A percentile compares a stretch with the other conserved stretches of the same genome.
These are phyloP conservation scores for Stylophora pistillata DNA, from an alignment of 64 coral and sea anemone species.

Conservation along the genomic window DNA sequence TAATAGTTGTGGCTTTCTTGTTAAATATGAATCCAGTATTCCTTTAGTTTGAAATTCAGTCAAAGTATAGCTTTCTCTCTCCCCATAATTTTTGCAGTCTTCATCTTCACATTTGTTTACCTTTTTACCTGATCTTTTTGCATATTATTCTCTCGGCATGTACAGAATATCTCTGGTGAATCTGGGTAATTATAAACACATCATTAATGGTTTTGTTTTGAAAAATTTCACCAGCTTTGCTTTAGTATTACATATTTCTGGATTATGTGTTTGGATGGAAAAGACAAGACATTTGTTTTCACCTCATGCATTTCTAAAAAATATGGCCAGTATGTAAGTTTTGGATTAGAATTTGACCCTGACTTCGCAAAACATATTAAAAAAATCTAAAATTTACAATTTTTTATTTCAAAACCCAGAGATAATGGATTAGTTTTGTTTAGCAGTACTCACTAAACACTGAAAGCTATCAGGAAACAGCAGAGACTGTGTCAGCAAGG, in stretches of 20 bases:
- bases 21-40: not conserved
- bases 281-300: not conserved
- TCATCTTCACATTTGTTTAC: slow-evolving; percentile 2
- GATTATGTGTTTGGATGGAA: no score
- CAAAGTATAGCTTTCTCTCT: not conserved
- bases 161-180: not conserved
- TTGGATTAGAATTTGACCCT: not conserved
- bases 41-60: not conserved
- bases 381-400: not conserved
- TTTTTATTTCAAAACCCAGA: not conserved
- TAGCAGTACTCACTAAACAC: not conserved
- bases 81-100: not conserved
- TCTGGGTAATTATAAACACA: not conserved
- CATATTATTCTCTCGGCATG: not conserved
- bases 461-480: not conserved
- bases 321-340: not conserved
- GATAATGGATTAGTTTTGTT: not conserved
- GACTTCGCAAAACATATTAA: not conserved
- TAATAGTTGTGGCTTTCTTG: not conserved
- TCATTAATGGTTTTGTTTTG: no score
- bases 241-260: no score
- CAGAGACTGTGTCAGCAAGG: not conserved
- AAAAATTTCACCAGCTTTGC: not conserved
- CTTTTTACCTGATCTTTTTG: not conserved
- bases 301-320: not conserved